These are phyloP conservation scores for Rhadinocentrus ornatus DNA, from an alignment of 2,797 vertebrate species.

Conservation along the genomic window DNA sequence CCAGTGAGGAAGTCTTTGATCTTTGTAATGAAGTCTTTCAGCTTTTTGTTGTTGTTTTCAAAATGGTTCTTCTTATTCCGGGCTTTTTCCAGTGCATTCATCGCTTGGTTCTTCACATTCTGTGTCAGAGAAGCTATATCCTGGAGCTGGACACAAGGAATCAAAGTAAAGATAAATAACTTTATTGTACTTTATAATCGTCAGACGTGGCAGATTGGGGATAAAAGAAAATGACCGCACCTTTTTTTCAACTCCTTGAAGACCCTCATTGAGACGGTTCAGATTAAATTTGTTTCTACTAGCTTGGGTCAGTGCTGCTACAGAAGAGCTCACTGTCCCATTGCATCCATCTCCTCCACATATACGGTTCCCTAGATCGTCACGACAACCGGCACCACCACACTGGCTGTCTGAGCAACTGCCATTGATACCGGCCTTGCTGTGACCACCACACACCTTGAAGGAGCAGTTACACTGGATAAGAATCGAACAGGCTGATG, in stretches of 20 bases:
- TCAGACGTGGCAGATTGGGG: too few species aligned
- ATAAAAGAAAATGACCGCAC: constrained; percentile 55
- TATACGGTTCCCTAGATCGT: constrained; percentile 59
- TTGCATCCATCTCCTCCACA: constrained; percentile 84
- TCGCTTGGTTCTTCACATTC: constrained; percentile 80
- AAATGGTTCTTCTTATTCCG: constrained; percentile 79
- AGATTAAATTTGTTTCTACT: constrained; percentile 71
- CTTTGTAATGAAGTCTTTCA: constrained; percentile 86
- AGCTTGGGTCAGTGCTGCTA: constrained; percentile 69
- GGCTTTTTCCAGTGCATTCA: constrained; percentile 79
- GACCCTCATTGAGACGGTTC: constrained; percentile 71
- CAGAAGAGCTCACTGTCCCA: constrained; percentile 80
- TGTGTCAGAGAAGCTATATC: constrained; percentile 83
- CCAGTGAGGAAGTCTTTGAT: constrained; percentile 90
- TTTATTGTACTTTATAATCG: neutral
- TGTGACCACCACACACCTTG: constrained; percentile 80
- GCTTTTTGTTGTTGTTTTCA: constrained; percentile 81
- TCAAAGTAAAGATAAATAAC: neutral
- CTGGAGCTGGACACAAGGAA: constrained; percentile 78
- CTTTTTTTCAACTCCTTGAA: constrained; percentile 81
- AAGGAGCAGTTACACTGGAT: neutral
- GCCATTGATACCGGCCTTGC: constrained; percentile 57
- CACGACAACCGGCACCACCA: constrained; percentile 85
- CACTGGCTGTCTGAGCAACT: constrained; percentile 79
- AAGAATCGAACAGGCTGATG: neutral